Conservation (phyloP, 2,797 vertebrate species). For the Diceros bicornis region DNA sequence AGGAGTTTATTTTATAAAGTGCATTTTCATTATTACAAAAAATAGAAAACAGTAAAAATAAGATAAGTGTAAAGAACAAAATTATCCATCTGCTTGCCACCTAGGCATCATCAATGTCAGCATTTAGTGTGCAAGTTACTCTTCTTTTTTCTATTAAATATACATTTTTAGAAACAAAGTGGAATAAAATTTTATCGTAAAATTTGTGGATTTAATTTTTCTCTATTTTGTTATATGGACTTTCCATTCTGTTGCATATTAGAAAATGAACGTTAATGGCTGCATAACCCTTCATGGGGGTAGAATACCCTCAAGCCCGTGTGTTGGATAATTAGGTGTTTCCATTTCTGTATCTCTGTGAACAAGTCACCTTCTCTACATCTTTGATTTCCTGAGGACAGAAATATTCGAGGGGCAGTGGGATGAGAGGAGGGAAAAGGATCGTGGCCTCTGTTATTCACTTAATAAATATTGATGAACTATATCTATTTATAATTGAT, state of each 20-base stretch:
- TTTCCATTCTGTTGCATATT: background rate
- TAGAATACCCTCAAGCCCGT: accelerated
- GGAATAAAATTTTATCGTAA: background rate
- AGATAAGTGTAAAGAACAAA: background rate
- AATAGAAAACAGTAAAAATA: background rate
- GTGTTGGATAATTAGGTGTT: accelerated
- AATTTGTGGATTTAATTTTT: background rate
- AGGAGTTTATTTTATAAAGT: background rate
- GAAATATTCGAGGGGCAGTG: background rate
- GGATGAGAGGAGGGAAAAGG: background rate
- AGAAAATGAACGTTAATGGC: background rate
- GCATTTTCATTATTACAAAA: background rate
- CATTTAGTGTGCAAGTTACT: background rate
- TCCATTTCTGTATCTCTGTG: background rate
- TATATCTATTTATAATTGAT: accelerated
- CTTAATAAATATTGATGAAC: too few species aligned
- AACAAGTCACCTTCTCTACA: accelerated
- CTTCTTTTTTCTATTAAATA: background rate
- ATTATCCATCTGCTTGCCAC: background rate
- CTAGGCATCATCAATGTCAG: background rate
- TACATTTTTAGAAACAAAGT: background rate
- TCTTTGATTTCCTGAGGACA: background rate
- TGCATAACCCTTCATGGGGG: accelerated
- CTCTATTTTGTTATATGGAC: background rate
- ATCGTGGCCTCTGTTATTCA: background rate